Percentiles rank a stretch among this genome's conserved stretches.
These are phyloP conservation scores for Pangasius sanitwongsei DNA, from an alignment of 2,797 vertebrate species.

Conservation along the genomic window DNA sequence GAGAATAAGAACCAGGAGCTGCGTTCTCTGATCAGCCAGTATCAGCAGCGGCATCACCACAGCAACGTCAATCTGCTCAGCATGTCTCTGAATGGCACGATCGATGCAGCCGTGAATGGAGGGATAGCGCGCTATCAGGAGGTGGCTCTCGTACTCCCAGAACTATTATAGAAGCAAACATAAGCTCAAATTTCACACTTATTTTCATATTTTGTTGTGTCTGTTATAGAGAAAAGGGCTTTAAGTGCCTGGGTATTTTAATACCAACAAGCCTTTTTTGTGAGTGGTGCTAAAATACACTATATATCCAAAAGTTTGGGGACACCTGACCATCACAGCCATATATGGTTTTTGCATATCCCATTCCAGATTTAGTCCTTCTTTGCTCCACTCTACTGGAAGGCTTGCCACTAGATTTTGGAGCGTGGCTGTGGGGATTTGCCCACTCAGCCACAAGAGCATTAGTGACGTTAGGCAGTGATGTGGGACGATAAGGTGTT, in stretches of 20 bases:
- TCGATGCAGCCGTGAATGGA: conserved; percentile 96
- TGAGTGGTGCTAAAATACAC: neutral
- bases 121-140: conserved; percentile 98
- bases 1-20: conserved; percentile 99
- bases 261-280: neutral
- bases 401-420: neutral
- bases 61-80: conserved; percentile 98
- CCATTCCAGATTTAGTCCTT: neutral
- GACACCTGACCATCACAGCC: neutral
- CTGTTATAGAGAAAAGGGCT: neutral
- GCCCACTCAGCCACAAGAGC: neutral
- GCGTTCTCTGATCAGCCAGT: conserved; percentile 95
- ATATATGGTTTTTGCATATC: neutral
- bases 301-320: neutral
- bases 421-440: neutral
- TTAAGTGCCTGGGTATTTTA: neutral
- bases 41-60: conserved; percentile 95
- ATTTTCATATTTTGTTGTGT: neutral
- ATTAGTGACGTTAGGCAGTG: neutral
- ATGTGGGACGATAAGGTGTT: neutral
- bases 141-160: conserved; percentile 68
- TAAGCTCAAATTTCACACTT: neutral
- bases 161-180: neutral
- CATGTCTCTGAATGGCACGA: conserved; percentile 98
- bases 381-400: neutral